phyloP scores from a whole-genome alignment of 2,797 vertebrate species.

The Leptodactylus fallax region DNA sequence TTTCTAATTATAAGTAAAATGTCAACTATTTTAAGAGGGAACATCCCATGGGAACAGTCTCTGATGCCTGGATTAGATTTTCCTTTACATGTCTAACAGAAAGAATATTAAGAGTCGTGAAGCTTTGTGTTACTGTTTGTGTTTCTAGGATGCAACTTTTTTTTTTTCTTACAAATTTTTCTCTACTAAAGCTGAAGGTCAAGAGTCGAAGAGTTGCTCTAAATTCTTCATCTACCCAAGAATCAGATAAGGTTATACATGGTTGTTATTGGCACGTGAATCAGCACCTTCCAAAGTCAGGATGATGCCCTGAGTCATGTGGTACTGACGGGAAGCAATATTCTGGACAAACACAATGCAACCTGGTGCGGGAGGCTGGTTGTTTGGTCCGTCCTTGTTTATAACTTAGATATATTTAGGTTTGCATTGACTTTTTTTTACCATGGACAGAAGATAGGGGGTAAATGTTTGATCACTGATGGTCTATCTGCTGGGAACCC shows the following conservation, averaged over 20 bases:
- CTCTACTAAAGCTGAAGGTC: not conserved
- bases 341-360: too few relatives aligned
- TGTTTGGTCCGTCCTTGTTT: too few relatives aligned
- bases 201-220: not conserved
- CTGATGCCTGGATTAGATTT: conserved; percentile 52
- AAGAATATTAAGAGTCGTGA: conserved; percentile 9
- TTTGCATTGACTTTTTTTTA: too few relatives aligned
- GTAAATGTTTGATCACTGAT: too few relatives aligned
- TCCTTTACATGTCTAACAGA: conserved; percentile 35
- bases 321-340: not conserved
- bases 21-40: conserved; percentile 59
- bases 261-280: not conserved
- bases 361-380: too few relatives aligned
- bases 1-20: conserved; percentile 65
- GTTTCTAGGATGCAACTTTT: not conserved
- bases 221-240: not conserved
- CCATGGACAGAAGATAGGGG: too few relatives aligned
- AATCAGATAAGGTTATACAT: not conserved
- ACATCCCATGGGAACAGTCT: conserved; percentile 49
- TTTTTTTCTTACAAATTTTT: not conserved
- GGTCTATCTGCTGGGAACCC: too few relatives aligned
- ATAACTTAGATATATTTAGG: too few relatives aligned
- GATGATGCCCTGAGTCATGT: not conserved
- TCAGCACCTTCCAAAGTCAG: not conserved
- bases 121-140: conserved; percentile 18